Evolutionary conservation across 2,888 invertebrate genomes (phyloP).

Genomic region (Ochropleura leucogaster): DNA sequence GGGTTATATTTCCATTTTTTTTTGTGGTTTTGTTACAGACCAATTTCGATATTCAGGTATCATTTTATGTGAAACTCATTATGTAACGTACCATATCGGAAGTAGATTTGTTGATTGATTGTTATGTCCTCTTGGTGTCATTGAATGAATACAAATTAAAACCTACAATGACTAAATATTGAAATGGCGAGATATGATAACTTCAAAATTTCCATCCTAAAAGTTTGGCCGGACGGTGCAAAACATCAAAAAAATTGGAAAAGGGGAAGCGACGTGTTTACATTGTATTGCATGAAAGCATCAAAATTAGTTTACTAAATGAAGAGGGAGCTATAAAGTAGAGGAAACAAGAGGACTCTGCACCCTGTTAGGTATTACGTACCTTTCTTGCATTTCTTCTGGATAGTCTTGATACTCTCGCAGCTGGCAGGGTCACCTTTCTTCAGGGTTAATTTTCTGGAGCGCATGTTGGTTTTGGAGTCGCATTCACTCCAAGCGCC

Average conservation of each 20-base stretch:
- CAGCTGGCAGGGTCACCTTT: conserved; percentile 95
- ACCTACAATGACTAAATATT: background rate
- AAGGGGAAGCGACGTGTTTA: background rate
- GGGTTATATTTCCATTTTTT: too few relatives aligned
- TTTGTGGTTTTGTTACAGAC: background rate
- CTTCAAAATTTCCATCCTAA: background rate
- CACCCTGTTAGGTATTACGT: conserved; percentile 4
- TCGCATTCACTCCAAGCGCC: conserved; percentile 97
- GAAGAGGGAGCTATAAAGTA: too few relatives aligned
- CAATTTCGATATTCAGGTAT: background rate
- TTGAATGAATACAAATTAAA: too few relatives aligned
- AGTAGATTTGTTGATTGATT: background rate
- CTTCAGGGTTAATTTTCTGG: conserved; percentile 95
- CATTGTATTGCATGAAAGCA: background rate
- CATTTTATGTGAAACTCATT: background rate
- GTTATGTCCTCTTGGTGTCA: background rate
- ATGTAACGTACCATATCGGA: background rate
- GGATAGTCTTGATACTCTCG: conserved; percentile 95
- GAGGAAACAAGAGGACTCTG: background rate
- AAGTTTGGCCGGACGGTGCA: background rate
- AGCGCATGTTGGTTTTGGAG: conserved; percentile 94
- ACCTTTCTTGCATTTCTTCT: conserved; percentile 98
- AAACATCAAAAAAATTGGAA: background rate
- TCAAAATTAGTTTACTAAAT: background rate
- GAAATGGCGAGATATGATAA: background rate